Conservation (phyloP, 1,140 invertebrate genomes). For the Sipha flava region DNA sequence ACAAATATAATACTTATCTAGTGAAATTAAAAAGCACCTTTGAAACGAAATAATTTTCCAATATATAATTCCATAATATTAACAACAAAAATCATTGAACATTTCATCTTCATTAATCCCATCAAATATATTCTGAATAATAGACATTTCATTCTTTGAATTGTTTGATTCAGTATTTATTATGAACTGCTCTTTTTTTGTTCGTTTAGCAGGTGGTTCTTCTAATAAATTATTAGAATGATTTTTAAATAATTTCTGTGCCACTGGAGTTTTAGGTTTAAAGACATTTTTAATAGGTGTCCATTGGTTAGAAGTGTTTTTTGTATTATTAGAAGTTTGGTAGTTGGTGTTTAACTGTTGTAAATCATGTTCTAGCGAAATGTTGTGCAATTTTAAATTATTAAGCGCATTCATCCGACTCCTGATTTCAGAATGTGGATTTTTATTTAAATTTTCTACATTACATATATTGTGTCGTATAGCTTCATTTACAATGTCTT, state of each 20-base stretch:
- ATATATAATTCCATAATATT: not conserved
- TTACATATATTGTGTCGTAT: not conserved
- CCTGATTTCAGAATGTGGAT: not conserved
- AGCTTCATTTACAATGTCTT: not conserved
- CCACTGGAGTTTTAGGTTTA: not conserved
- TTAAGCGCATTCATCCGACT: not conserved
- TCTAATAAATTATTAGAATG: not conserved
- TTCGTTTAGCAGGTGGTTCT: not conserved
- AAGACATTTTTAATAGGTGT: not conserved
- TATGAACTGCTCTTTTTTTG: not conserved
- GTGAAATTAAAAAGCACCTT: not conserved
- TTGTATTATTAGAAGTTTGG: not conserved
- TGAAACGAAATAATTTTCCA: not conserved
- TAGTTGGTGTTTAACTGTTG: not conserved
- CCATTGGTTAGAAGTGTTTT: not conserved
- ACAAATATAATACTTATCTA: not conserved
- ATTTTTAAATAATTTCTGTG: not conserved
- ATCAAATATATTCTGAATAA: constrained; percentile 15
- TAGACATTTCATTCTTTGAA: not conserved
- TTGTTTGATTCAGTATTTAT: not conserved
- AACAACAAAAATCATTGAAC: constrained; percentile 27
- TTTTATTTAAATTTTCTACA: not conserved
- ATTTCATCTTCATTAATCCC: not conserved
- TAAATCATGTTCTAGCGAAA: not conserved
- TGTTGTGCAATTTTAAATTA: not conserved